Evolutionary conservation across 2,797 vertebrate species (phyloP).

Genomic region (Carapus acus): DNA sequence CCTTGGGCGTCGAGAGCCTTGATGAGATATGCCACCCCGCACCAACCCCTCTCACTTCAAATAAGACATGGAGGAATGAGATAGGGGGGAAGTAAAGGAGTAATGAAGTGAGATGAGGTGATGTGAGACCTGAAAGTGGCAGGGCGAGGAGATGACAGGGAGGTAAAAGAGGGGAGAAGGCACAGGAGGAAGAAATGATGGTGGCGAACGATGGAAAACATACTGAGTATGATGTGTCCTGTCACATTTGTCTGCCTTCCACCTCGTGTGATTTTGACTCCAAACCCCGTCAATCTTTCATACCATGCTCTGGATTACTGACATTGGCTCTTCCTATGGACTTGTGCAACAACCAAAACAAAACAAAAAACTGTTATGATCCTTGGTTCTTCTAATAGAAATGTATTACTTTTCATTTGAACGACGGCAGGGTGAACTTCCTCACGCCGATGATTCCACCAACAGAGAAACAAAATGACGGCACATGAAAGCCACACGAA

Average conservation of each 20-base stretch:
- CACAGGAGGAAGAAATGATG: background rate
- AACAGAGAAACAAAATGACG: no score
- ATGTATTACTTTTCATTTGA: no score
- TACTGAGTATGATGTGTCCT: background rate
- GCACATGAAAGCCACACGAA: no score
- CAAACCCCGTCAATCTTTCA: no score
- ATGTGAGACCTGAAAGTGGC: conserved; percentile 39
- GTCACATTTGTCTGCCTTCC: background rate
- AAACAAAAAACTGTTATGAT: no score
- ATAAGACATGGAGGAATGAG: conserved; percentile 43
- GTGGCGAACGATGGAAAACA: background rate
- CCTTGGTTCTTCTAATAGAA: no score
- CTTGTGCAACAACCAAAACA: no score
- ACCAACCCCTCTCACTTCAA: conserved; percentile 44
- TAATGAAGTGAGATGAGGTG: conserved; percentile 37
- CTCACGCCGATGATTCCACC: no score
- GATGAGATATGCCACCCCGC: conserved; percentile 53
- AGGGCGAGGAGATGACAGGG: conserved; percentile 23
- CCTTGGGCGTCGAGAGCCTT: conserved; percentile 63
- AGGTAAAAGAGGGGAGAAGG: conserved; percentile 19
- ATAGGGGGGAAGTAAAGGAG: conserved; percentile 29
- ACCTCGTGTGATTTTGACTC: background rate
- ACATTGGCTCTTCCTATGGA: no score
- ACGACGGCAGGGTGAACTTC: no score
- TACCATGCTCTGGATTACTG: no score